Evolutionary conservation across 2,888 invertebrate species (phyloP).

Genomic region (Cerceris rybyensis): DNA sequence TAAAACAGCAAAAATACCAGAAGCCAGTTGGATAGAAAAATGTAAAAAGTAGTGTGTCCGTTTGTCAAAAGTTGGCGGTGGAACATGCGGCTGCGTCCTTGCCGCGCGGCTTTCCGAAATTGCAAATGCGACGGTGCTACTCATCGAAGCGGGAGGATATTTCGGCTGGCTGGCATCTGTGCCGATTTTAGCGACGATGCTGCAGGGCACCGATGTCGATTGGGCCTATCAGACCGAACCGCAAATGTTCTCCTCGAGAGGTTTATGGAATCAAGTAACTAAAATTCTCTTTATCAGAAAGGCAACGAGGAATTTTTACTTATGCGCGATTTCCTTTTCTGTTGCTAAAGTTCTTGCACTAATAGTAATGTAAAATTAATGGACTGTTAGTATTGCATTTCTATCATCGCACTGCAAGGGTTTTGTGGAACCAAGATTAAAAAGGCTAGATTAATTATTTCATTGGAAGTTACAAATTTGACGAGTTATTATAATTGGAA

Average conservation of each 20-base stretch:
- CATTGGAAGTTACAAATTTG: no score
- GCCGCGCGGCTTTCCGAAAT: conserved; percentile 86
- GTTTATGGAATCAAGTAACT: conserved; percentile 85
- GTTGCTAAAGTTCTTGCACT: no score
- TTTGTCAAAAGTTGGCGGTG: conserved; percentile 86
- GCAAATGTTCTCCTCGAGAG: conserved; percentile 87
- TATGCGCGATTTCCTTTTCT: no score
- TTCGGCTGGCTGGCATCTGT: conserved; percentile 87
- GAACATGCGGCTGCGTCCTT: conserved; percentile 88
- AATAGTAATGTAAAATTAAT: no score
- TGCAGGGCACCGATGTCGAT: conserved; percentile 87
- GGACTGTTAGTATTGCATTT: no score
- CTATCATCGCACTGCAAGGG: no score
- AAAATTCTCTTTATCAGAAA: neutral
- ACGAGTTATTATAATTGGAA: no score
- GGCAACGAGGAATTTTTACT: no score
- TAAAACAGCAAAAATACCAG: neutral
- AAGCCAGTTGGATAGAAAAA: neutral
- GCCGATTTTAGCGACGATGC: conserved; percentile 87
- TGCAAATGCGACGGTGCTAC: conserved; percentile 84
- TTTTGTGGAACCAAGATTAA: no score
- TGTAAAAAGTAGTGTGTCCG: neutral
- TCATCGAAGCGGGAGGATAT: conserved; percentile 88
- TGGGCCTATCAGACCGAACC: conserved; percentile 87
- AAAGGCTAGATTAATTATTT: no score